These are phyloP conservation scores for Ruditapes philippinarum DNA, from an alignment of 1,140 invertebrate genomes.

Conservation along the genomic window DNA sequence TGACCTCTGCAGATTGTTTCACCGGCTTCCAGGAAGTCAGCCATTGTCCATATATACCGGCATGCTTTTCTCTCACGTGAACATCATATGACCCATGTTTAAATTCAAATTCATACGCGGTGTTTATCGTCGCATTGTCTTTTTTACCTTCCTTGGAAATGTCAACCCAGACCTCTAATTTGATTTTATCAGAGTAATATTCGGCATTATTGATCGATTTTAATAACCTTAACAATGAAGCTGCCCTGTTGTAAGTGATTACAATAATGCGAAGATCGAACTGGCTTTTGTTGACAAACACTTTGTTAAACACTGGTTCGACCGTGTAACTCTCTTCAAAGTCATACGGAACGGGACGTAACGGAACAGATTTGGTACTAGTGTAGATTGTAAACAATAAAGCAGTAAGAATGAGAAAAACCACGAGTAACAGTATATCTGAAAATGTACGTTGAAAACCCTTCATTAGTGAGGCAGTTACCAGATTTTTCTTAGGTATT, in stretches of 20 bases:
- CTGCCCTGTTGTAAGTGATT: constrained; percentile 44
- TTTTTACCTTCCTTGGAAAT: background rate
- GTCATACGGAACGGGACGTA: no score
- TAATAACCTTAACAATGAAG: constrained; percentile 56
- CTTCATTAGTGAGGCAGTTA: no score
- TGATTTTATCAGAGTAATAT: constrained; percentile 60
- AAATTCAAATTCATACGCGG: constrained; percentile 65
- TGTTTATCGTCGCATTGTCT: constrained; percentile 45
- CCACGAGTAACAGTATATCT: no score
- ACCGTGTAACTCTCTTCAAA: no score
- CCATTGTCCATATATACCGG: constrained; percentile 75
- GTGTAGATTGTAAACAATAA: no score
- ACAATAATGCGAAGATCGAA: constrained; percentile 42
- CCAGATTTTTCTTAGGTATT: no score
- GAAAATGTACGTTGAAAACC: no score
- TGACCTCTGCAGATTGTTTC: constrained; percentile 66
- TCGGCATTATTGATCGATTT: constrained; percentile 60
- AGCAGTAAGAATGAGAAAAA: no score
- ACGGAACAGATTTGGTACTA: no score
- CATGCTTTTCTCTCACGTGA: constrained; percentile 56
- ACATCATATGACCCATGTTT: constrained; percentile 61
- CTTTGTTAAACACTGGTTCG: no score
- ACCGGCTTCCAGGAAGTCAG: constrained; percentile 67
- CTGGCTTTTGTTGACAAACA: no score
- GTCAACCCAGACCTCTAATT: constrained; percentile 71